Evolutionary conservation across 2,113 vertebrate genomes (phyloP).

Genomic region (Eonycteris spelaea): DNA sequence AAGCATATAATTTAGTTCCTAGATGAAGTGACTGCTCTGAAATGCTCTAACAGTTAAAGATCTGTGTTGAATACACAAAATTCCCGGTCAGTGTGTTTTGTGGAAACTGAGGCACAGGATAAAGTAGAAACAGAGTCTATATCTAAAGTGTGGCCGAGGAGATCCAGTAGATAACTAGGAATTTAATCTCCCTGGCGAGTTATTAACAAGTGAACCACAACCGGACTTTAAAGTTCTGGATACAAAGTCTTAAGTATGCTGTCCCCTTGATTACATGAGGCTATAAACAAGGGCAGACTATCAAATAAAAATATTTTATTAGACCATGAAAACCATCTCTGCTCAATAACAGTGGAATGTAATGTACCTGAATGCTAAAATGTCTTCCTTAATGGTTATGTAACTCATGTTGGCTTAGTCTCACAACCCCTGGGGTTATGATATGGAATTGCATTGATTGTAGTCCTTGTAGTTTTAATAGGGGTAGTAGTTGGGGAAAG

Average conservation of each 20-base stretch:
- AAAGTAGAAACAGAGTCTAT: not conserved
- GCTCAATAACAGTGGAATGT: conserved; percentile 34
- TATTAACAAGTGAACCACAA: conserved; percentile 32
- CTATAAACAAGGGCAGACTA: conserved; percentile 40
- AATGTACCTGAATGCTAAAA: conserved; percentile 57
- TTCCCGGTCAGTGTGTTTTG: not conserved
- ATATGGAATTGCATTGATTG: conserved; percentile 13
- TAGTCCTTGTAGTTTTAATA: not conserved
- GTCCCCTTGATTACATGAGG: conserved; percentile 22
- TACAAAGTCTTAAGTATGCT: conserved; percentile 13
- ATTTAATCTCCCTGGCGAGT: not conserved
- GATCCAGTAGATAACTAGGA: not conserved
- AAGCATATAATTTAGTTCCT: not conserved
- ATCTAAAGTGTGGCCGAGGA: not conserved
- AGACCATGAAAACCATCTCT: conserved; percentile 38
- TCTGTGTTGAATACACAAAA: not conserved
- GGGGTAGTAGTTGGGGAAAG: not conserved
- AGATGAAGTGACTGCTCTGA: not conserved
- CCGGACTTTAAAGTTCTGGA: conserved; percentile 2
- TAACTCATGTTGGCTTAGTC: conserved; percentile 18
- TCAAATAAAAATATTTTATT: conserved; percentile 61
- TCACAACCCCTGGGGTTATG: not conserved
- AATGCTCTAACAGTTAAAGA: not conserved
- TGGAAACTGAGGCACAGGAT: conserved; percentile 24
- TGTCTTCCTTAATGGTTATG: conserved; percentile 52